A percentile compares a stretch with the other conserved stretches of the same genome.
Evolutionary conservation across 2,797 vertebrate genomes (phyloP).

Genomic region (Momotus momota): DNA sequence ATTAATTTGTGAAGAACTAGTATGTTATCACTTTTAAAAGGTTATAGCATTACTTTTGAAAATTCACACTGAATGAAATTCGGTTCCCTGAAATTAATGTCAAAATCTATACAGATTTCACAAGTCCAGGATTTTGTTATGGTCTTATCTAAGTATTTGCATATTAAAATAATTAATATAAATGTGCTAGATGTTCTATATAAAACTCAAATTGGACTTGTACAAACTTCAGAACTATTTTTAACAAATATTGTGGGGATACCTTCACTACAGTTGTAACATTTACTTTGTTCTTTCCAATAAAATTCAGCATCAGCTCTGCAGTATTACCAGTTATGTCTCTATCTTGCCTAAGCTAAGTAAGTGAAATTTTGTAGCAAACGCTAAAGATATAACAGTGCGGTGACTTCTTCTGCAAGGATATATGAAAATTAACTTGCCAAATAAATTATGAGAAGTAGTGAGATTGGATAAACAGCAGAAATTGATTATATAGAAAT

Average conservation of each 20-base stretch:
- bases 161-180: not conserved
- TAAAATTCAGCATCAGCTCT: not conserved
- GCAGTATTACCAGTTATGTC: not conserved
- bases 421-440: slow-evolving; percentile 36
- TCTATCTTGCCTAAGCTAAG: slow-evolving; percentile 22
- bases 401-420: slow-evolving; percentile 29
- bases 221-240: not conserved
- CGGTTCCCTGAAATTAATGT: not conserved
- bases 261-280: not conserved
- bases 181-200: not conserved
- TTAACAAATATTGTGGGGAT: not conserved
- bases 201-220: not conserved
- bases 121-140: not conserved
- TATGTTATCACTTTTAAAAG: not conserved
- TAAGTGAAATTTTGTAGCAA: slow-evolving; percentile 26
- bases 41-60: not conserved
- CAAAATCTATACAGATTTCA: not conserved
- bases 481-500: not conserved
- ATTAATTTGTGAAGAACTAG: not conserved
- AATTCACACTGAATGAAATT: not conserved
- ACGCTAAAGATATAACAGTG: slow-evolving; percentile 16
- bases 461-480: not conserved
- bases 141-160: not conserved
- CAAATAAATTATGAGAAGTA: slow-evolving; percentile 21
- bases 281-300: not conserved